Evolutionary conservation across 2,797 vertebrate genomes (phyloP).

Genomic region (Ciconia nigra): DNA sequence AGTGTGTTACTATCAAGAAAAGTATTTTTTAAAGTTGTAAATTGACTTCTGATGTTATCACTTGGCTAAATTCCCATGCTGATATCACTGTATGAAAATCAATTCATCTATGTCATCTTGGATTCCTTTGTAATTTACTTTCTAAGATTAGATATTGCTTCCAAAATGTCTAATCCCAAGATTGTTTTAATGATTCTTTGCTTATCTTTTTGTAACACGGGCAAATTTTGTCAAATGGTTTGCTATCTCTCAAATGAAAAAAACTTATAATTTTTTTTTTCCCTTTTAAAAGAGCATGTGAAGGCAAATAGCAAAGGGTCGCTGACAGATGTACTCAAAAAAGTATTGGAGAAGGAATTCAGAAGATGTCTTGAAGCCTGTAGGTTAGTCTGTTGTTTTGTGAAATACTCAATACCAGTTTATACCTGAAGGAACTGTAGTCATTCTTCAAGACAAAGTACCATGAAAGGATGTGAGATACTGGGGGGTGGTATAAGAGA

Average conservation of each 20-base stretch:
- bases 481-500: neutral
- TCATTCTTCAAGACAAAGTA: neutral
- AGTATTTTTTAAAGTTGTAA: slow-evolving; percentile 23
- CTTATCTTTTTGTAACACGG: slow-evolving; percentile 37
- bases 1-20: neutral
- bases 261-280: neutral
- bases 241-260: neutral
- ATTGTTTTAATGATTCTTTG: slow-evolving; percentile 37
- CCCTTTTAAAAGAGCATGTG: neutral
- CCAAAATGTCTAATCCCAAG: neutral
- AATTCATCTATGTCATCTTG: slow-evolving; percentile 42
- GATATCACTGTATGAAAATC: slow-evolving; percentile 53
- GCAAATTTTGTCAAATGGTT: neutral
- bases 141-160: slow-evolving; percentile 43
- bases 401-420: neutral
- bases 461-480: neutral
- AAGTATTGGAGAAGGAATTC: neutral
- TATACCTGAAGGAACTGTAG: neutral
- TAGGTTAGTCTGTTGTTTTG: neutral
- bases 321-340: neutral
- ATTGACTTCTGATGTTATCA: slow-evolving; percentile 48
- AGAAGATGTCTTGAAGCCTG: neutral
- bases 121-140: slow-evolving; percentile 56
- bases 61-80: slow-evolving; percentile 27
- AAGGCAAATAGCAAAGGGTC: neutral